Percentiles rank a stretch among this genome's conserved stretches.
These are phyloP conservation scores for Heliconius himera DNA, from an alignment of 1,140 invertebrate genomes.

Conservation along the genomic window DNA sequence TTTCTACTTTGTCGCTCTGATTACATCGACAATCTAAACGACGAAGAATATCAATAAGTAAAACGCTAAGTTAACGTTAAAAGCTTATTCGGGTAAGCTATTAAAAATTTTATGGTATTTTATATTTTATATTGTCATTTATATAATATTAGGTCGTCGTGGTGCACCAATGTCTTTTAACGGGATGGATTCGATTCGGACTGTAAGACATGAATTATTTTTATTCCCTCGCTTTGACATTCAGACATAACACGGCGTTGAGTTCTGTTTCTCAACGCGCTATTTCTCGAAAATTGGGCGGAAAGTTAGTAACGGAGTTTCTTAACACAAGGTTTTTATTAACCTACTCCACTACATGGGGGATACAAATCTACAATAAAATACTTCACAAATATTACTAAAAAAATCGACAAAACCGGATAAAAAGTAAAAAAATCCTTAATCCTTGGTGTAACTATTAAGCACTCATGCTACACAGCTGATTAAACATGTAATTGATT, in stretches of 20 bases:
- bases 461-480: not conserved
- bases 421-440: not conserved
- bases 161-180: too few species aligned
- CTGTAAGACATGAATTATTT: too few species aligned
- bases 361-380: too few species aligned
- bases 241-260: too few species aligned
- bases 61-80: slow-evolving; percentile 8
- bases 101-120: not conserved
- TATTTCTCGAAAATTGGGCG: too few species aligned
- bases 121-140: not conserved
- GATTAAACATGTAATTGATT: slow-evolving; percentile 9
- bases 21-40: slow-evolving; percentile 50
- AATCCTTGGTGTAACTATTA: not conserved
- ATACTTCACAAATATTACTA: too few species aligned
- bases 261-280: too few species aligned
- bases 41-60: slow-evolving; percentile 17
- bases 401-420: not conserved
- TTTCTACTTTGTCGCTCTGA: slow-evolving; percentile 46
- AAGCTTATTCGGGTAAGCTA: not conserved
- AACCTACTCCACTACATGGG: too few species aligned
- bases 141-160: not conserved
- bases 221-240: too few species aligned
- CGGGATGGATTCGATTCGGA: too few species aligned
- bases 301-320: too few species aligned
- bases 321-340: too few species aligned